Percentiles rank a stretch among this genome's conserved stretches.
Conservation (phyloP, 2,888 invertebrate genomes). For the Criorhina ranunculi region DNA sequence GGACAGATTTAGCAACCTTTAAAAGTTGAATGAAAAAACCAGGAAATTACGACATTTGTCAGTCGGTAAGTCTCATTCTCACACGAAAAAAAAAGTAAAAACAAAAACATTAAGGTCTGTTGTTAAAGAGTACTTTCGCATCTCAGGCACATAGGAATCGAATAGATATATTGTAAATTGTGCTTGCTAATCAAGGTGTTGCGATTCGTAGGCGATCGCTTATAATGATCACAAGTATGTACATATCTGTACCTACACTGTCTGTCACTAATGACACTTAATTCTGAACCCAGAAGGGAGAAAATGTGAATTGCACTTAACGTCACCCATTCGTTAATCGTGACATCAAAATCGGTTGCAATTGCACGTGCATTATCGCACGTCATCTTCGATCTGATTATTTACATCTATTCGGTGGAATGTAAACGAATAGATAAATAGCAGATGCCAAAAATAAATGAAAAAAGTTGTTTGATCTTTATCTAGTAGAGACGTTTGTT, state of each 20-base stretch:
- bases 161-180: no score
- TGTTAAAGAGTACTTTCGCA: no score
- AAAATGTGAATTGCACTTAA: slow-evolving; percentile 10
- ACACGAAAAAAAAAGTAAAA: no score
- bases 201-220: no score
- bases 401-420: slow-evolving; percentile 12
- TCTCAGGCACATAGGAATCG: no score
- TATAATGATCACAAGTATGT: slow-evolving; percentile 1
- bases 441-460: slow-evolving; percentile 3
- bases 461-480: not conserved
- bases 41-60: no score
- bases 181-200: no score
- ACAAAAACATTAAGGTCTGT: no score
- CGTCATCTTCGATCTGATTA: slow-evolving; percentile 36
- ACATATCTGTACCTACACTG: no score
- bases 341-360: slow-evolving; percentile 9
- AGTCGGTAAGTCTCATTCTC: no score
- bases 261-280: not conserved
- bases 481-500: not conserved
- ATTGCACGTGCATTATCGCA: slow-evolving; percentile 43
- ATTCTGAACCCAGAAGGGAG: not conserved
- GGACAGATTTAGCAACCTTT: no score
- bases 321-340: not conserved
- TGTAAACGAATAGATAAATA: slow-evolving; percentile 6
- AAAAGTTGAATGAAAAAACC: no score